Evolutionary conservation across 64 coral and sea anemone genomes (phyloP), one percentile per base, ranked within the genome.

Genomic region (Astreopora myriophthalma): DNA sequence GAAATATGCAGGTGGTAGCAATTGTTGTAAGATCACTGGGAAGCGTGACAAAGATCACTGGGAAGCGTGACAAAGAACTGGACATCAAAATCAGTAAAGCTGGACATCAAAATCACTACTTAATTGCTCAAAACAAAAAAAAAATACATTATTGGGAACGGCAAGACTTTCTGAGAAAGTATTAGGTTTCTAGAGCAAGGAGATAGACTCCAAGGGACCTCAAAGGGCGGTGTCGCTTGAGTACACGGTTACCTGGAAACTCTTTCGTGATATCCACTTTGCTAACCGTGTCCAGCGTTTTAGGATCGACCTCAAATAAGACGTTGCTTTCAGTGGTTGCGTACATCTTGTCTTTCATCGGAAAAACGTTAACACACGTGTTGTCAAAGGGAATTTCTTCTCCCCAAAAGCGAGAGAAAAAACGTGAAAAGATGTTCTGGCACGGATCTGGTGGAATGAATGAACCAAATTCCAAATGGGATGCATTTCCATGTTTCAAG

Each of bases 351-450:
- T 75, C 85, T 74, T 95, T 94, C 23, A 98, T 88, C 2, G 74
- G 29, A 19, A 91, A 51, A 68, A 95, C 48, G 26, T 91, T 95
- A 1, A 92, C 96, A 9, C 71, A 8, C 1, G 86, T 73, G 78
- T 98, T 98, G 48, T 98, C 96, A 11, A 86, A 79, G 12, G 65
- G n/a, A 2, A 39, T 39, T 23, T 73, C 66, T 0, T 71, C 44
- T 19, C 58, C 69, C 38, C 38, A 88, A 25, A 79, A 98, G 37
- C 88, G 88, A 32, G 93, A 89, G 75, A 98, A 94, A 27, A 87
- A 95, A 8, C 96, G 92, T 6, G 74, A 48, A 75, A 95, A 98
- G 20, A 98, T 98, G 30, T 89, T 98, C 93, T 92, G 87, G 93
- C 96, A 98, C 1, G 96, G 96, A 64, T 98, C 96, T 22, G 93